Base-by-base conservation (phyloP, 2,113 vertebrate genomes). In the Ictalurus furcatus region DNA sequence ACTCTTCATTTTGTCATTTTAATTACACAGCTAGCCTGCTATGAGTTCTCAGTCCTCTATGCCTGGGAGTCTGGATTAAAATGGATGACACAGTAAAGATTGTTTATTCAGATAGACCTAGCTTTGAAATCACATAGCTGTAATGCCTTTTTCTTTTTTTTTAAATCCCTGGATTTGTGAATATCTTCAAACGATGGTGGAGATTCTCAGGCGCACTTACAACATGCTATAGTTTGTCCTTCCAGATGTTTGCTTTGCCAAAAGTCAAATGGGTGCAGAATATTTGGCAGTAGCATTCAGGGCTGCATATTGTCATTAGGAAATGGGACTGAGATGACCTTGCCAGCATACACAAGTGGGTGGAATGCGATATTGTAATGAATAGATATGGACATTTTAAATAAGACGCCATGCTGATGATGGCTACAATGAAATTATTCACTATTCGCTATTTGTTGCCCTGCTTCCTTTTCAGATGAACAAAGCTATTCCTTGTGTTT, bases 271-370 rank as follows among this genome's bases (percentile, higher is more conserved):
- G 59, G 12, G 59, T 4, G 82, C 82, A 65, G 37, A 44, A 84
- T 63, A 65, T 48, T 40, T 84, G 59, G 52, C 59, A 84, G 82
- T 44, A 40, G 37, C 12, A 7, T 65, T 65, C 11, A 34, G n/a
- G 65, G 34, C 82, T 84, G 34, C 59, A 65, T 65, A 61, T 4
- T 84, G 82, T 65, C 23, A 84, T 80, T 80, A 80, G 28, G 78
- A 65, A 65, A 84, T 87, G 54, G 69, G 40, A 76, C 12, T n/a
- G n/a, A n/a, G 30, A n/a, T 48, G 71, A 86, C 56, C 54, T 19
- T 76, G 34, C 13, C 34, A 59, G 52, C 28, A 85, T 67, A 54
- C 44, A 69, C 44, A 34, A 71, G 61, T 19, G 6, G 34, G 21
- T 56, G 17, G 58, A 73, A 86, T 44, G 58, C 59, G 74, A 52